phyloP scores from a whole-genome alignment of 2,888 invertebrate species.

The Parnassius smintheus region DNA sequence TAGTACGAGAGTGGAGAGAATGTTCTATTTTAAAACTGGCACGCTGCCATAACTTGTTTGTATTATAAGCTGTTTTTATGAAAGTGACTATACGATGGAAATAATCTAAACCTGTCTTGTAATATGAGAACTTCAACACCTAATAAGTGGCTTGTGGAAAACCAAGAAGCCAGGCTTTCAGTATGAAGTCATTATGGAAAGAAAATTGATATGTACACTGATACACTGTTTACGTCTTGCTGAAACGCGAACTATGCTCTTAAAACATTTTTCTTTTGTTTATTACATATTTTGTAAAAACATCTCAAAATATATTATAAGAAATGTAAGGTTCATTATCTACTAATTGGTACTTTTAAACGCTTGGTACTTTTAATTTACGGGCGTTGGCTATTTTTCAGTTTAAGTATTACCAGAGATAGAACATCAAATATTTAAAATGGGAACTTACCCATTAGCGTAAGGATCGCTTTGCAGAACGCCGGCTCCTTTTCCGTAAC shows the following conservation, averaged over 20 bases:
- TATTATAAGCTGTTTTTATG: constrained; percentile 82
- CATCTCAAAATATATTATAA: no score
- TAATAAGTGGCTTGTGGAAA: constrained; percentile 34
- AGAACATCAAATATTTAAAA: constrained; percentile 27
- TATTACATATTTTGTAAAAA: no score
- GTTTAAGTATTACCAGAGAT: no score
- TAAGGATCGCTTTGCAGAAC: constrained; percentile 94
- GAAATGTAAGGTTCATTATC: no score
- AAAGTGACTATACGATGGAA: constrained; percentile 79
- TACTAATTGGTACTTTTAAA: neutral
- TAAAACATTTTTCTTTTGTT: no score
- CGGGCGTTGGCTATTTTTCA: no score
- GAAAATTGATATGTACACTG: neutral
- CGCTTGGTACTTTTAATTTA: no score
- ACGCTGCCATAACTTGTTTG: constrained; percentile 77
- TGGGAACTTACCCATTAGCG: constrained; percentile 87
- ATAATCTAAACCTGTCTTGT: constrained; percentile 79
- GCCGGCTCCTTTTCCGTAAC: constrained; percentile 98
- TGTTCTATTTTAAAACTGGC: constrained; percentile 75
- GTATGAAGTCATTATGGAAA: neutral
- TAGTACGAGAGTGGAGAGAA: constrained; percentile 74
- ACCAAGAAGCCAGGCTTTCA: neutral
- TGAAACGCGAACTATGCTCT: no score
- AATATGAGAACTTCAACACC: constrained; percentile 67
- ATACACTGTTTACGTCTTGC: no score